phyloP scores from a whole-genome alignment of 1,140 invertebrate genomes.

The Heliothis virescens region DNA sequence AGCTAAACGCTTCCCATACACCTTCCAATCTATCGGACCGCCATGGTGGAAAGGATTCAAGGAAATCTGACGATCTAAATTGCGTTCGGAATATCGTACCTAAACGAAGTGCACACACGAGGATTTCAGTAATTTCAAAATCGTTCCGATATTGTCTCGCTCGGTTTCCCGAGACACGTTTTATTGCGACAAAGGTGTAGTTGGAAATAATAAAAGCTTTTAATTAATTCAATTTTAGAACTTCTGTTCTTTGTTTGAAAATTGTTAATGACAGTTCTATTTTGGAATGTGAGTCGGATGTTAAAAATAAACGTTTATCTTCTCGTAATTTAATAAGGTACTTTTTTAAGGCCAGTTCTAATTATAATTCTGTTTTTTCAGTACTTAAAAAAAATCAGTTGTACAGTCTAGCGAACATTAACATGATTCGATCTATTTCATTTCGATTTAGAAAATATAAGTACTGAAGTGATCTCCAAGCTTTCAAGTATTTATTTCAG shows the following conservation, averaged over 20 bases:
- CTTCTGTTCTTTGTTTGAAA: neutral
- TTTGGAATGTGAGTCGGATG: neutral
- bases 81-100: neutral
- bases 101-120: conserved; percentile 3
- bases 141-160: neutral
- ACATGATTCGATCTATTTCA: no score
- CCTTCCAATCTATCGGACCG: conserved; percentile 4
- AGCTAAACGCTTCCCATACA: neutral
- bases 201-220: neutral
- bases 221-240: neutral
- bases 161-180: neutral
- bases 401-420: no score
- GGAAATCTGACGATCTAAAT: neutral
- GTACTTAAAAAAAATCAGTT: no score
- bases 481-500: no score
- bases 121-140: neutral
- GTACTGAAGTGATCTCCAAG: no score
- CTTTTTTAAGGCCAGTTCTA: no score
- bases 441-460: no score
- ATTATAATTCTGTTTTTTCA: no score
- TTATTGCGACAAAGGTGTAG: neutral
- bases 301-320: no score
- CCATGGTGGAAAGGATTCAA: neutral
- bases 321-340: no score
- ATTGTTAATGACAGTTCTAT: neutral